A percentile compares a stretch with the other conserved stretches of the same genome.
Conservation (phyloP, 2,888 invertebrate genomes). For the Lasioglossum malachurum region DNA sequence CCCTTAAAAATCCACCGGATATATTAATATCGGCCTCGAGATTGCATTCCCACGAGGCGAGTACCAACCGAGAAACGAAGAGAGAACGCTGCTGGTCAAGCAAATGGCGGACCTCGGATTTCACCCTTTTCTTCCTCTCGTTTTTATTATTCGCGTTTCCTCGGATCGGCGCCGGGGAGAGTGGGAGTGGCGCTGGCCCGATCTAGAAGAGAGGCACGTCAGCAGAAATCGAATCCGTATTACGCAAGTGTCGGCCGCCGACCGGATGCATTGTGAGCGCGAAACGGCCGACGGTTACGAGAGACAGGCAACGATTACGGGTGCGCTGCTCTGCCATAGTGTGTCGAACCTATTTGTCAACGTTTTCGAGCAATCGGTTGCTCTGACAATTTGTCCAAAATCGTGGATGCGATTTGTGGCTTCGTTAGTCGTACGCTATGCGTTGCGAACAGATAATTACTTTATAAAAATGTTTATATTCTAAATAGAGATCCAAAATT, state of each 20-base stretch:
- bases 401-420: background rate
- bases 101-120: constrained; percentile 50
- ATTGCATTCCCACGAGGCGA: constrained; percentile 52
- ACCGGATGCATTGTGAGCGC: constrained; percentile 55
- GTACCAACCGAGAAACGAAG: background rate
- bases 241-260: constrained; percentile 37
- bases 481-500: background rate
- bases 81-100: background rate
- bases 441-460: background rate
- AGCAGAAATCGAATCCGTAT: constrained; percentile 28
- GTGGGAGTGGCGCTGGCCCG: constrained; percentile 1
- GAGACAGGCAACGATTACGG: constrained; percentile 49
- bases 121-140: constrained; percentile 46
- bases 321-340: constrained; percentile 22
- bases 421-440: background rate
- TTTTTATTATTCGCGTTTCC: background rate
- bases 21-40: constrained; percentile 50
- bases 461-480: background rate
- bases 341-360: background rate
- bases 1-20: constrained; percentile 53
- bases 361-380: constrained; percentile 51
- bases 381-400: background rate
- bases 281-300: constrained; percentile 54
- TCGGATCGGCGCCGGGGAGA: background rate
- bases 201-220: constrained; percentile 8